Evolutionary conservation across 2,888 invertebrate species (phyloP), one percentile per base, ranked within the genome.

Genomic region (Drosophila antonietae): DNA sequence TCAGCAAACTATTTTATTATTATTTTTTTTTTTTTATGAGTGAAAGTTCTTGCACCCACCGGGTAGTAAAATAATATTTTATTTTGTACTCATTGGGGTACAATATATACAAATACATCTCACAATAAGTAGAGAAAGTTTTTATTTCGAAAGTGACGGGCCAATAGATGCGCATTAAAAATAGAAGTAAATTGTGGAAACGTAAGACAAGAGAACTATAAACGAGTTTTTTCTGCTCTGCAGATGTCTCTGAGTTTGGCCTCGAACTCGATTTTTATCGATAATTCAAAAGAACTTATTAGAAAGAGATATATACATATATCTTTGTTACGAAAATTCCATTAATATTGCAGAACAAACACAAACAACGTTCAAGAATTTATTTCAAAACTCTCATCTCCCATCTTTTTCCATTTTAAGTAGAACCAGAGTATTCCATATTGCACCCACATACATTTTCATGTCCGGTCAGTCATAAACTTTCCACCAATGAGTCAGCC

Each of bases 401-500:
- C n/a, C 55, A n/a, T 39, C 1, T 55, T 14, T 39, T 31, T n/a
- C 10, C 18, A 31, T 15, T 55, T n/a, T 28, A 12, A 12, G 1
- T 12, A n/a, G 7, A 23, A 3, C 1, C 28, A 18, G 55, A 12
- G 18, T 55, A 55, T 28, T 62, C 33, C 65, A 59, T 62, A 37
- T 47, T 47, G 51, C 33, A 52, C 60, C 67, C 65, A 47, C 68
- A 66, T 85, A 61, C 59, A 44, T 68, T 66, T 63, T 56, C 39
- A 39, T 55, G 37, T 67, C 49, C 60, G 58, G 51, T 46, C 53
- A 49, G 43, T 39, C 57, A 52, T 57, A 78, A 80, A 75, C 70
- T 81, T 62, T 73, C 53, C 58, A 64, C 63, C 83, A 80, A 82
- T 75, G 80, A 81, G 80, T 81, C 81, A 81, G 52, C 28, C 28